Evolutionary conservation across 2,888 invertebrate species (phyloP).

Genomic region (Exephanes ischioxanthus): DNA sequence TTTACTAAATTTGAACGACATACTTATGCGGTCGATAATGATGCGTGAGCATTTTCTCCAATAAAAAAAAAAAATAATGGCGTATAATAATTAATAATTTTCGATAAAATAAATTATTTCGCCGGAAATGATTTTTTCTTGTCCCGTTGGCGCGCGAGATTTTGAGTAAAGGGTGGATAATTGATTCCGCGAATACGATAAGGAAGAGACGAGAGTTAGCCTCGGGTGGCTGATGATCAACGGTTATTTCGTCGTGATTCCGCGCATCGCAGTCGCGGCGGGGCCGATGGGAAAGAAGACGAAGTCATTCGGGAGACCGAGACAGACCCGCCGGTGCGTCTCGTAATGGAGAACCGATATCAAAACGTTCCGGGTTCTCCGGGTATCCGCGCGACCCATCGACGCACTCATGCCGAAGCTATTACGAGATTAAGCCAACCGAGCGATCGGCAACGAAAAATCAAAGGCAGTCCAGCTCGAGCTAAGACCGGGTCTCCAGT

Average conservation of each 20-base stretch:
- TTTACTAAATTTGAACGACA: neutral
- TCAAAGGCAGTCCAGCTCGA: neutral
- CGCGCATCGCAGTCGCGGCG: constrained; percentile 13
- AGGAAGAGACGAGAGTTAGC: constrained; percentile 5
- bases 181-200: constrained; percentile 36
- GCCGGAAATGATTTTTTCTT: neutral
- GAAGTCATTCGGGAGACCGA: constrained; percentile 41
- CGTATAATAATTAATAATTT: too few species aligned
- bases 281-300: constrained; percentile 22
- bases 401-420: constrained; percentile 69
- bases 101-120: neutral
- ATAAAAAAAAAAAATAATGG: neutral
- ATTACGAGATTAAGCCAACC: constrained; percentile 69
- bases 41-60: neutral
- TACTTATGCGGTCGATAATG: neutral
- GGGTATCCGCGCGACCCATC: constrained; percentile 60
- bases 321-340: constrained; percentile 39
- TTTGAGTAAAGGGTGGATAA: constrained; percentile 29
- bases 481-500: constrained; percentile 3
- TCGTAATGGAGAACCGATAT: constrained; percentile 59
- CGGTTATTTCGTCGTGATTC: constrained; percentile 28
- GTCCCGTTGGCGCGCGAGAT: neutral
- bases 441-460: constrained; percentile 24
- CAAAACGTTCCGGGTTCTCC: constrained; percentile 40
- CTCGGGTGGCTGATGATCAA: constrained; percentile 1